phyloP scores from a whole-genome alignment of 2,888 invertebrate species.

The Acleris cristana region DNA sequence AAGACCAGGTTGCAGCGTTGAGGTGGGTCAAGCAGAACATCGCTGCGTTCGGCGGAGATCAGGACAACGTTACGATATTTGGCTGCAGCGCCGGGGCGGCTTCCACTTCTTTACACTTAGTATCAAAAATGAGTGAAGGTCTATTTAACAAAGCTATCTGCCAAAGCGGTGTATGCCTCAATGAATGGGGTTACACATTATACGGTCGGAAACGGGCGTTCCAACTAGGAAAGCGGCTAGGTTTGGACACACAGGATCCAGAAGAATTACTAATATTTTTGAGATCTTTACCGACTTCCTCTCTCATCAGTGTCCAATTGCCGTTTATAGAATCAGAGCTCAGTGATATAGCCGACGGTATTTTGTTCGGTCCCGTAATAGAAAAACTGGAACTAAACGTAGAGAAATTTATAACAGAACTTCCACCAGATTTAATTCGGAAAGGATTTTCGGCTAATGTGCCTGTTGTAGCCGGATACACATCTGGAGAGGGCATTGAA shows the following conservation, averaged over 20 bases:
- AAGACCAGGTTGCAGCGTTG: slow-evolving; percentile 79
- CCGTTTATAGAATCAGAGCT: slow-evolving; percentile 56
- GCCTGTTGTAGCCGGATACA: slow-evolving; percentile 72
- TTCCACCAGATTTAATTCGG: slow-evolving; percentile 58
- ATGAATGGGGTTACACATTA: slow-evolving; percentile 72
- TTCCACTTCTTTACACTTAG: slow-evolving; percentile 66
- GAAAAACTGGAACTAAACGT: slow-evolving; percentile 61
- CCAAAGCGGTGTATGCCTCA: slow-evolving; percentile 77
- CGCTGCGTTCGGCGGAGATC: slow-evolving; percentile 69
- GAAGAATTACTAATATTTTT: slow-evolving; percentile 66
- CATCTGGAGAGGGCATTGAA: slow-evolving; percentile 76
- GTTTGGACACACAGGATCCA: slow-evolving; percentile 67
- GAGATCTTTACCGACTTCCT: slow-evolving; percentile 56
- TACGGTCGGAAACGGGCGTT: slow-evolving; percentile 69
- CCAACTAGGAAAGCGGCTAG: slow-evolving; percentile 70
- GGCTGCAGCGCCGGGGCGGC: slow-evolving; percentile 79
- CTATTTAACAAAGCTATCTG: slow-evolving; percentile 78
- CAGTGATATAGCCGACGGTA: slow-evolving; percentile 63
- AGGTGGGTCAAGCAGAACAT: slow-evolving; percentile 77
- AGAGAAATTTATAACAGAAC: slow-evolving; percentile 63
- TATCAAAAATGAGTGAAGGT: slow-evolving; percentile 72
- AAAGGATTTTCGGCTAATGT: slow-evolving; percentile 62
- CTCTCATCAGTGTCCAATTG: slow-evolving; percentile 65
- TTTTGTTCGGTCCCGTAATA: slow-evolving; percentile 73
- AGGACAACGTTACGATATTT: slow-evolving; percentile 72